Percentiles rank a stretch among this genome's conserved stretches.
Evolutionary conservation across 2,797 vertebrate species (phyloP).

Genomic region (Alauda arvensis): DNA sequence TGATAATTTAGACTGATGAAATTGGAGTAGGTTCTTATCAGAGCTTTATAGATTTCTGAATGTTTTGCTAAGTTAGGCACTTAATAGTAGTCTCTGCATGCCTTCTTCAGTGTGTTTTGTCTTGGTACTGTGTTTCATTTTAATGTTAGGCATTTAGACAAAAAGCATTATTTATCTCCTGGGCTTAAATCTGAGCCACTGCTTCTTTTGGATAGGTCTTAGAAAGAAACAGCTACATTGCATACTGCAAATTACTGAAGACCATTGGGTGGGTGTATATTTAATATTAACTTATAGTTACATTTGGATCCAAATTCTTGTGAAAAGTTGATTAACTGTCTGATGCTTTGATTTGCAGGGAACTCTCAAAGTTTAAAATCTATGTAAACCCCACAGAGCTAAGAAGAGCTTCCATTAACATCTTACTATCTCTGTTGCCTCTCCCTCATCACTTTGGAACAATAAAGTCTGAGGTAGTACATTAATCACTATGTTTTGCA

Average conservation of each 20-base stretch:
- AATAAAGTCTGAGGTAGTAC: slow-evolving; percentile 83
- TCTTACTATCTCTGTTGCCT: slow-evolving; percentile 87
- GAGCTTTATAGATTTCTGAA: neutral
- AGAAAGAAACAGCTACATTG: neutral
- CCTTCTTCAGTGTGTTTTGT: neutral
- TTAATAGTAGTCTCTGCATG: neutral
- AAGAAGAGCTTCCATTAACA: slow-evolving; percentile 88
- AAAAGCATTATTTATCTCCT: neutral
- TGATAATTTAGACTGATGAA: neutral
- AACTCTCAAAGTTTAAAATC: slow-evolving; percentile 87
- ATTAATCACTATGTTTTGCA: neutral
- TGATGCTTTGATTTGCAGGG: slow-evolving; percentile 73
- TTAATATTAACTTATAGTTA: neutral
- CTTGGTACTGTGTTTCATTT: neutral
- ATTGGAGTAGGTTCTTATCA: neutral
- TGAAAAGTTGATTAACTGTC: slow-evolving; percentile 13
- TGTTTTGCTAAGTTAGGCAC: neutral
- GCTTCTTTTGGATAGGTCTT: neutral
- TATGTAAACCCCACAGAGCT: slow-evolving; percentile 89
- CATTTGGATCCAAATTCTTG: neutral
- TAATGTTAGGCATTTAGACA: neutral
- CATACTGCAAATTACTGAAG: neutral
- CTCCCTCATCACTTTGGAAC: slow-evolving; percentile 88
- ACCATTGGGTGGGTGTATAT: neutral
- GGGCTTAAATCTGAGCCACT: neutral